Percentiles rank a stretch among this genome's conserved stretches.
Conservation (phyloP, 2,113 vertebrate species). For the Nothoprocta pentlandii region DNA sequence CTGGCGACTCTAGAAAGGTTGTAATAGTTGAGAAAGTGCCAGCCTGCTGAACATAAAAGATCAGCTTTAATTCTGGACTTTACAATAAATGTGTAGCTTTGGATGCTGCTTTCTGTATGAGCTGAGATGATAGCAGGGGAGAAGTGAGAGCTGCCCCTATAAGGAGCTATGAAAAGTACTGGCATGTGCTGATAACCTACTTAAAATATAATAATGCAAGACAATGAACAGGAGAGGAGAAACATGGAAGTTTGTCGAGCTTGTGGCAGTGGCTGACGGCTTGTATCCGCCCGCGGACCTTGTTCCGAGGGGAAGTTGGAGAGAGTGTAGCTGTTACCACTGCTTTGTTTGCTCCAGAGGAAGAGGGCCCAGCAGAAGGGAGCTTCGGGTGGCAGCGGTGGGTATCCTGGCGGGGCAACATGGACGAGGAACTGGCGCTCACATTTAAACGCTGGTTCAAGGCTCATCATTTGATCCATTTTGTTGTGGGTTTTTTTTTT, state of each 20-base stretch:
- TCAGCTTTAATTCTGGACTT: neutral
- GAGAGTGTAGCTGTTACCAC: constrained; percentile 29
- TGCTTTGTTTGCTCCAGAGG: constrained; percentile 55
- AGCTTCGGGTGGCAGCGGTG: constrained; percentile 55
- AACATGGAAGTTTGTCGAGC: constrained; percentile 7
- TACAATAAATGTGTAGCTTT: neutral
- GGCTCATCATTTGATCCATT: constrained; percentile 26
- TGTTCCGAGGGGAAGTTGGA: constrained; percentile 45
- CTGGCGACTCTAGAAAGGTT: neutral
- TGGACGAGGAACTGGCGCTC: neutral
- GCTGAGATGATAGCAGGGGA: neutral
- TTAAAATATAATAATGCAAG: neutral
- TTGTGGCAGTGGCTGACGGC: constrained; percentile 7
- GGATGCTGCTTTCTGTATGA: neutral
- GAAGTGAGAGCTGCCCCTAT: neutral
- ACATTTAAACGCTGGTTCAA: constrained; percentile 34
- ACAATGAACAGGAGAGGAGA: constrained; percentile 2
- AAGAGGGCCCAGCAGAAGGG: constrained; percentile 67
- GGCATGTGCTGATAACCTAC: neutral
- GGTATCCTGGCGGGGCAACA: constrained; percentile 36
- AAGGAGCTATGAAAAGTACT: neutral
- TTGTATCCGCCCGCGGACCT: constrained; percentile 12
- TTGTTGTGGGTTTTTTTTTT: neutral
- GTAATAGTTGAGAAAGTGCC: neutral
- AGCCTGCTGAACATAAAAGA: neutral